Base-by-base conservation (phyloP, 2,888 invertebrate species). In the Drosophila basisetae region DNA sequence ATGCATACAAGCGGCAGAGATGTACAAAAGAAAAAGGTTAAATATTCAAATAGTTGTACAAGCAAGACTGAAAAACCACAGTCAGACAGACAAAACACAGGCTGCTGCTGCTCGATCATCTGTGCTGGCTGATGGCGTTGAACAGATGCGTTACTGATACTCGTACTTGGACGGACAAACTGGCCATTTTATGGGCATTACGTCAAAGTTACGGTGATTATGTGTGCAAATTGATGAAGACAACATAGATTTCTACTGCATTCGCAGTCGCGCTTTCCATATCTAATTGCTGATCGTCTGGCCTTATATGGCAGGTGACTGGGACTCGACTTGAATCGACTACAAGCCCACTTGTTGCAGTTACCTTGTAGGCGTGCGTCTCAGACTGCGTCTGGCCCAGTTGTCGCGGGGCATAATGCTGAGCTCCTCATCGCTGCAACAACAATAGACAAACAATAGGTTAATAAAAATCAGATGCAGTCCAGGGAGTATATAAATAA, bases 331-430 rank as follows among this genome's bases (percentile, higher is more conserved):
- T 35, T 62, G 37, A 58, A 25, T 50, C 41, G 56, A 53, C 62
- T 68, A 33, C 37, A 50, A 59, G 56, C 56, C 56, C 53, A 62
- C 28, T 33, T 50, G 60, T 18, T 49, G 59, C 18, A 52, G 28
- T 73, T 94, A 97, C 97, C 96, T 96, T 80, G 96, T 95, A 71
- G 97, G 96, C 55, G 97, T 96, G 92, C 97, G 95, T 90, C 97
- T 94, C 60, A 97, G 94, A 91, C 97, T 97, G 56, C 97, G 97
- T 87, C 97, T 94, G 53, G 97, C 95, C 97, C 97, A 97, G 63
- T 97, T 96, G 92, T 97, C 96, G 90, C 97, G 95, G 89, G 96
- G 96, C 81, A 96, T 94, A 47, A 94, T 94, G 82, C 93, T 94
- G 78, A 94, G 92, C 75, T 95, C 95, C 83, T 95, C 95, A 89